A percentile compares a stretch with the other conserved stretches of the same genome.
These are phyloP conservation scores for Drosophila auraria DNA, from an alignment of 1,140 invertebrate species.

Conservation along the genomic window DNA sequence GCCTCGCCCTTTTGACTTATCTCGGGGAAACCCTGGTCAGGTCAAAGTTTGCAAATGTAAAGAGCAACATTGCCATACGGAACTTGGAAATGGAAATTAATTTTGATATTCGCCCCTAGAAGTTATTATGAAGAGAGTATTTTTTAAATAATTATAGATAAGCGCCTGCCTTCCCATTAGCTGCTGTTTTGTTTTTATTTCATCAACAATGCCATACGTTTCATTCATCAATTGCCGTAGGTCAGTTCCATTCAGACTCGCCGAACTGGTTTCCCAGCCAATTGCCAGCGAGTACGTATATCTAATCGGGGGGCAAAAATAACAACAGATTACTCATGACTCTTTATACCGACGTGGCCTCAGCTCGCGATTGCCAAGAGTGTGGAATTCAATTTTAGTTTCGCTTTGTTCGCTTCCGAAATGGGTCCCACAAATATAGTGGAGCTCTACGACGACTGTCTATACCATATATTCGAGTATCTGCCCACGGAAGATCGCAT, in stretches of 20 bases:
- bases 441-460: constrained; percentile 55
- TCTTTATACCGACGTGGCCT: constrained; percentile 41
- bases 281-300: constrained; percentile 26
- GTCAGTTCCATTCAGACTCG: constrained; percentile 27
- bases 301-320: constrained; percentile 22
- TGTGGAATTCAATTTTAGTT: constrained; percentile 23
- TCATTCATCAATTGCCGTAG: constrained; percentile 31
- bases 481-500: constrained; percentile 33
- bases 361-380: constrained; percentile 5
- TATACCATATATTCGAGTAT: constrained; percentile 36
- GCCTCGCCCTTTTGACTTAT: not conserved
- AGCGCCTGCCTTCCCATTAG: not conserved
- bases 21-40: not conserved
- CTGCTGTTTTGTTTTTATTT: constrained; percentile 7
- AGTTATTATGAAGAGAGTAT: not conserved
- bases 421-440: constrained; percentile 44
- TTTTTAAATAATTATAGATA: too few relatives aligned
- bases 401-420: not conserved
- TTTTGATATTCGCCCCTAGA: not conserved
- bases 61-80: not conserved
- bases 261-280: constrained; percentile 31
- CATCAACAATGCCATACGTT: constrained; percentile 8
- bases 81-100: not conserved
- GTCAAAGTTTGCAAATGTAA: not conserved
- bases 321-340: constrained; percentile 53